Percentiles rank a stretch among this genome's conserved stretches.
These are phyloP conservation scores for Ambastaia sidthimunki DNA, from an alignment of 2,797 vertebrate species.

Conservation along the genomic window DNA sequence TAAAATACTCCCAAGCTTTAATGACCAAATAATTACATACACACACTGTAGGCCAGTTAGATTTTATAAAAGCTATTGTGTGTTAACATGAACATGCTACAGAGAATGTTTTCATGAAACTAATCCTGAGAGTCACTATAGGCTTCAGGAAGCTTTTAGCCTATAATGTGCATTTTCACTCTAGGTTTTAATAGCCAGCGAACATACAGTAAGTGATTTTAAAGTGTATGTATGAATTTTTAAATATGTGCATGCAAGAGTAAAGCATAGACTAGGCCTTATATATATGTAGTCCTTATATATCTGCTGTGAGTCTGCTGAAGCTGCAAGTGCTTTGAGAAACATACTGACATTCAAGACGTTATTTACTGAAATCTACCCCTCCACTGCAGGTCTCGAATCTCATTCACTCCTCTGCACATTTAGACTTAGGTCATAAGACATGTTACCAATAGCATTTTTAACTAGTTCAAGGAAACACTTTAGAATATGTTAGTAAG, in stretches of 20 bases:
- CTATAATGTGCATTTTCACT: slow-evolving; percentile 43
- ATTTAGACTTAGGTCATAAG: too few species aligned
- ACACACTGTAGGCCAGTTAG: slow-evolving; percentile 7
- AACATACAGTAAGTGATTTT: slow-evolving; percentile 59
- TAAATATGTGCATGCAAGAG: slow-evolving; percentile 54
- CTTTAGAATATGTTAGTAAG: too few species aligned
- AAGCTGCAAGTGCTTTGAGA: background rate
- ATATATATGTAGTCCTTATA: too few species aligned
- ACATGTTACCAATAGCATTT: too few species aligned
- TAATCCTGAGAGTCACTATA: slow-evolving; percentile 37
- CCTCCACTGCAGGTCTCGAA: background rate
- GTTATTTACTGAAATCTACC: background rate
- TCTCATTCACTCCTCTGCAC: too few species aligned
- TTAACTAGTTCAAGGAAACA: too few species aligned
- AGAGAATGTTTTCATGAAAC: slow-evolving; percentile 47
- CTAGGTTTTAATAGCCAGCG: slow-evolving; percentile 51
- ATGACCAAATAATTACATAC: background rate
- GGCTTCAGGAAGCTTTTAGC: slow-evolving; percentile 56
- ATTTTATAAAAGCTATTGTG: slow-evolving; percentile 35
- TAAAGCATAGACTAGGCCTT: slow-evolving; percentile 43
- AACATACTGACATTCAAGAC: background rate
- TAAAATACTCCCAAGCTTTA: slow-evolving; percentile 2
- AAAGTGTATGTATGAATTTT: slow-evolving; percentile 63
- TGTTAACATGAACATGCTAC: slow-evolving; percentile 42
- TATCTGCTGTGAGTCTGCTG: background rate